Conservation (phyloP, 2,888 invertebrate genomes). For the Mythimna impura region DNA sequence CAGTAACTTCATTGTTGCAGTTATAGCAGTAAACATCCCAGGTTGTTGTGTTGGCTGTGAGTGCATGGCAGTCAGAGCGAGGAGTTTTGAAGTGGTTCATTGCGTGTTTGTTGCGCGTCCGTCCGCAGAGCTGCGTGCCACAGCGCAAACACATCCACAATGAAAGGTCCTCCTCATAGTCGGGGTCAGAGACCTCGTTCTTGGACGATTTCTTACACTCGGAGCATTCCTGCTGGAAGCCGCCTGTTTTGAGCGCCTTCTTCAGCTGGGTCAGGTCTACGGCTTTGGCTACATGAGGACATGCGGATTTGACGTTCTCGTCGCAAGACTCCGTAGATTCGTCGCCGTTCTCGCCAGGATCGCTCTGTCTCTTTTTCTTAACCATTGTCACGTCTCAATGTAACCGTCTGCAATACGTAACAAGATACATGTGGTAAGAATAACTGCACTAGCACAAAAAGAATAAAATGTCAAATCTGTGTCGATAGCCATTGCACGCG, state of each 20-base stretch:
- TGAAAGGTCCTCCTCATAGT: constrained; percentile 88
- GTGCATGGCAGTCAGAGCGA: constrained; percentile 93
- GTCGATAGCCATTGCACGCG: constrained; percentile 90
- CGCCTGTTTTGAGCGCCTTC: constrained; percentile 89
- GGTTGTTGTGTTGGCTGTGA: constrained; percentile 93
- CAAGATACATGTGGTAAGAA: constrained; percentile 89
- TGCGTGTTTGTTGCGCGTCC: constrained; percentile 93
- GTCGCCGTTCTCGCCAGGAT: constrained; percentile 91
- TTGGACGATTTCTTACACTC: constrained; percentile 90
- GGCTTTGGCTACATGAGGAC: constrained; percentile 93
- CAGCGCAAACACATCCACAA: constrained; percentile 96
- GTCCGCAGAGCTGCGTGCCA: constrained; percentile 94
- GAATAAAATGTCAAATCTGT: constrained; percentile 89
- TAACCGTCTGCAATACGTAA: constrained; percentile 87
- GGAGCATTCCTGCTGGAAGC: constrained; percentile 90
- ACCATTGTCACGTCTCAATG: constrained; percentile 91
- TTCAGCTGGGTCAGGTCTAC: constrained; percentile 91
- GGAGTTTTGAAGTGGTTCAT: constrained; percentile 93
- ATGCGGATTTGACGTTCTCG: constrained; percentile 91
- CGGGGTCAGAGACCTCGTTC: constrained; percentile 82
- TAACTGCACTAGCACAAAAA: constrained; percentile 88
- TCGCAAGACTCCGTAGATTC: constrained; percentile 94
- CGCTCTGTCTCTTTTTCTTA: constrained; percentile 94
- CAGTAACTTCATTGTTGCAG: constrained; percentile 93
- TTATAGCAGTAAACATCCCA: constrained; percentile 95